These are phyloP conservation scores for Baccha elongata DNA, from an alignment of 2,888 invertebrate genomes.

Conservation along the genomic window DNA sequence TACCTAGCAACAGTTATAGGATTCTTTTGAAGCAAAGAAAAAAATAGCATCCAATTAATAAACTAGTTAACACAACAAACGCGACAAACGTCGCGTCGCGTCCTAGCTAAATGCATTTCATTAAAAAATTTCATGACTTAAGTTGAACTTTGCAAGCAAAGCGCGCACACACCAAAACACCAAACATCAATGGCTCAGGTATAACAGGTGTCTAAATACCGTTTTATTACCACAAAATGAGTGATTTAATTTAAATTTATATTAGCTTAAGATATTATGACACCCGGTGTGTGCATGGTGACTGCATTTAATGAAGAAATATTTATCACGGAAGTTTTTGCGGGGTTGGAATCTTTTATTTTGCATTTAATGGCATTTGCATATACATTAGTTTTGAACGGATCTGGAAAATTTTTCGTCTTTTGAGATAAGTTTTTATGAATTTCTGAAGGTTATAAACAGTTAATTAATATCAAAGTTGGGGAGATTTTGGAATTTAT, in stretches of 20 bases:
- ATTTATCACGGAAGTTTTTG: slow-evolving; percentile 18
- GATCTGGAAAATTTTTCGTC: neutral
- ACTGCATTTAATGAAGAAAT: neutral
- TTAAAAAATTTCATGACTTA: slow-evolving; percentile 10
- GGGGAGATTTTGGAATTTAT: no score
- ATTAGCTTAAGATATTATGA: slow-evolving; percentile 17
- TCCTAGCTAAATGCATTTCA: neutral
- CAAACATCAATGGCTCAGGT: slow-evolving; percentile 5
- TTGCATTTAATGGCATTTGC: slow-evolving; percentile 5
- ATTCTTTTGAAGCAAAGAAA: neutral
- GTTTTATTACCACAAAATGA: slow-evolving; percentile 29
- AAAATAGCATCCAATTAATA: slow-evolving; percentile 12
- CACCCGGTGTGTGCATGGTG: neutral
- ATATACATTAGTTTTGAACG: neutral
- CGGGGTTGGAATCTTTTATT: neutral
- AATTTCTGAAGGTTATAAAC: neutral
- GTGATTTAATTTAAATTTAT: slow-evolving; percentile 37
- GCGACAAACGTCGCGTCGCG: neutral
- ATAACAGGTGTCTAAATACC: slow-evolving; percentile 51
- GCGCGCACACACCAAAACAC: neutral
- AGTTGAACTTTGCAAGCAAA: slow-evolving; percentile 13
- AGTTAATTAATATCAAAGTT: no score
- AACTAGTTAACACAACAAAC: neutral
- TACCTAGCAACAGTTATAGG: slow-evolving; percentile 1
- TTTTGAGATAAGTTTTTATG: neutral